Evolutionary conservation across 2,888 invertebrate genomes (phyloP).

Genomic region (Volucella zonaria): DNA sequence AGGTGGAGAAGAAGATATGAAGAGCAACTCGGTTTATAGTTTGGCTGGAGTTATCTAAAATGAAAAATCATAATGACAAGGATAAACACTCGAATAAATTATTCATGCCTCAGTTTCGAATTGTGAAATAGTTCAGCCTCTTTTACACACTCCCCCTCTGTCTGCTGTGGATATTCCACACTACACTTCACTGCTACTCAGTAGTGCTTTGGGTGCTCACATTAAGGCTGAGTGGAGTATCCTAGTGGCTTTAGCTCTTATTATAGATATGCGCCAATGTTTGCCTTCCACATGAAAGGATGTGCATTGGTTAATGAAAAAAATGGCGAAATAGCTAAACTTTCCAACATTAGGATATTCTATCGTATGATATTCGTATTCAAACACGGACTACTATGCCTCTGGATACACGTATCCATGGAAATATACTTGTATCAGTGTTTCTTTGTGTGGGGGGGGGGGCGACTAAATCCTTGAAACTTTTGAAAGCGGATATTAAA

Average conservation of each 20-base stretch:
- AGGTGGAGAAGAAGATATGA: too few relatives aligned
- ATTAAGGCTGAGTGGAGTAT: constrained; percentile 26
- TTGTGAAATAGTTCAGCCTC: constrained; percentile 68
- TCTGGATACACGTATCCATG: too few relatives aligned
- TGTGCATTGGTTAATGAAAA: constrained; percentile 73
- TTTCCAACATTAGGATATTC: constrained; percentile 49
- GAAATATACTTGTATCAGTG: constrained; percentile 50
- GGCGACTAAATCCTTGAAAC: constrained; percentile 62
- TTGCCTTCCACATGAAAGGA: constrained; percentile 64
- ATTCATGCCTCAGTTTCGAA: constrained; percentile 70
- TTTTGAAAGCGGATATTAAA: constrained; percentile 58
- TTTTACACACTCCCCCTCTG: not conserved
- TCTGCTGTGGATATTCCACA: too few relatives aligned
- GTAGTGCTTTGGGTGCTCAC: not conserved
- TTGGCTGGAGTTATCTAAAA: constrained; percentile 67
- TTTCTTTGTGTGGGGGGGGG: not conserved
- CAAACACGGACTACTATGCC: constrained; percentile 52
- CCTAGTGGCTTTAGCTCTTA: constrained; percentile 34
- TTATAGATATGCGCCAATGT: constrained; percentile 47
- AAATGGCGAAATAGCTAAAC: constrained; percentile 28
- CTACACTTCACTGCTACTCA: constrained; percentile 38
- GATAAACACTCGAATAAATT: constrained; percentile 74
- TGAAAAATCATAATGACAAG: constrained; percentile 73
- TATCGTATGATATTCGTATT: constrained; percentile 6
- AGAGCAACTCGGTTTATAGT: not conserved